Conservation (phyloP, 1,140 invertebrate genomes). For the Calycopis cecrops region DNA sequence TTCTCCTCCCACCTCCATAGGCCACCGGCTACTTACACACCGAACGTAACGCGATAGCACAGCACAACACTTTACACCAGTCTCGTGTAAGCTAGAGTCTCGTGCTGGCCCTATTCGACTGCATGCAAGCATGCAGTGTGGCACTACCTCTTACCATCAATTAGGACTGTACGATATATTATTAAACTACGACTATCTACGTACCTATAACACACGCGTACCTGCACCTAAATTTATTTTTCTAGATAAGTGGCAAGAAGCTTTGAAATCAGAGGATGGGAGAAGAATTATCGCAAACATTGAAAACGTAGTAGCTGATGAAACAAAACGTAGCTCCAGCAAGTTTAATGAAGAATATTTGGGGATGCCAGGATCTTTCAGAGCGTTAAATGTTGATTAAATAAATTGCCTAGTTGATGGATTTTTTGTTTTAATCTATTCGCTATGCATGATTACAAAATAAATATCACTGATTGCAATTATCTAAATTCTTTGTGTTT, state of each 20-base stretch:
- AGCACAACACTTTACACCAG: too few relatives aligned
- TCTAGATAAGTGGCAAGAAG: slow-evolving; percentile 21
- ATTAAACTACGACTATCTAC: too few relatives aligned
- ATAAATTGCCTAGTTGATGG: slow-evolving; percentile 6
- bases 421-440: slow-evolving; percentile 5
- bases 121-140: too few relatives aligned
- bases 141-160: too few relatives aligned
- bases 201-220: too few relatives aligned
- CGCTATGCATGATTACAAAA: slow-evolving; percentile 5
- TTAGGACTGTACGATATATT: too few relatives aligned
- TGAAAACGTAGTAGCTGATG: slow-evolving; percentile 24
- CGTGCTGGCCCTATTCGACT: too few relatives aligned
- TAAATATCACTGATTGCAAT: not conserved
- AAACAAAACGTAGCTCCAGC: slow-evolving; percentile 20
- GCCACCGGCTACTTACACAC: too few relatives aligned
- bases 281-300: slow-evolving; percentile 17
- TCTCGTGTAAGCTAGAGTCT: too few relatives aligned
- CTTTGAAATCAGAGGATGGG: slow-evolving; percentile 18
- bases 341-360: slow-evolving; percentile 39
- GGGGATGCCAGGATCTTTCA: slow-evolving; percentile 39
- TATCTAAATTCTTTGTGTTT: not conserved
- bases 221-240: not conserved
- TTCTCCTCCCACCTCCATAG: too few relatives aligned
- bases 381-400: slow-evolving; percentile 40
- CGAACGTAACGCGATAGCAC: too few relatives aligned